Percentiles rank a stretch among this genome's conserved stretches.
These are phyloP conservation scores for Porites lutea DNA, from an alignment of 64 coral and sea anemone genomes.

Conservation along the genomic window DNA sequence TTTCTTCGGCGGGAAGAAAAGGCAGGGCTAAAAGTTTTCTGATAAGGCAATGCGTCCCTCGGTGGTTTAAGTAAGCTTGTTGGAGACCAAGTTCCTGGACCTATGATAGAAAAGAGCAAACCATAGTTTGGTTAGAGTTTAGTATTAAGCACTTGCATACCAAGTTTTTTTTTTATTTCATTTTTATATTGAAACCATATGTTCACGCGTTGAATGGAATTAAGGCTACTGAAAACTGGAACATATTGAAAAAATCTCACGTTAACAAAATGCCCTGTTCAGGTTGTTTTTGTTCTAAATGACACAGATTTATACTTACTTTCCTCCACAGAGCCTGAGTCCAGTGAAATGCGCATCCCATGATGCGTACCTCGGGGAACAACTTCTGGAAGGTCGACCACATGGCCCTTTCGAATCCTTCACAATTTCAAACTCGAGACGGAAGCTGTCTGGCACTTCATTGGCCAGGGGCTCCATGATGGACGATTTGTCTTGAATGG, in stretches of 20 bases:
- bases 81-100: constrained; percentile 24
- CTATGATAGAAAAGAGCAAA: neutral
- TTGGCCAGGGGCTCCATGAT: no score
- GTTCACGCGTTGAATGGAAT: neutral
- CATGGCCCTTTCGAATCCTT: constrained; percentile 43
- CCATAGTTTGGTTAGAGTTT: no score
- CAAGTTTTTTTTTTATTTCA: no score
- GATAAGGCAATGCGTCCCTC: neutral
- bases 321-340: constrained; percentile 59
- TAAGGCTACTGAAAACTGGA: neutral
- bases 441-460: no score
- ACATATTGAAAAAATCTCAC: constrained; percentile 6
- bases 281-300: constrained; percentile 12
- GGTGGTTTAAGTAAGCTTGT: neutral
- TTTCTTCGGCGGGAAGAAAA: neutral
- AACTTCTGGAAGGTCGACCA: constrained; percentile 12
- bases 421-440: no score
- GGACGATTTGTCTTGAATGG: no score
- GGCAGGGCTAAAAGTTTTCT: constrained; percentile 26
- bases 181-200: no score
- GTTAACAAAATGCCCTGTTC: neutral
- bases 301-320: constrained; percentile 5
- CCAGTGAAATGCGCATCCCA: constrained; percentile 61
- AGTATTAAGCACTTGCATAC: no score
- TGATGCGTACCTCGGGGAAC: constrained; percentile 19